A percentile compares a stretch with the other conserved stretches of the same genome.
These are phyloP conservation scores for Brachionus calyciflorus DNA, from an alignment of 1,140 invertebrate species.

Conservation along the genomic window DNA sequence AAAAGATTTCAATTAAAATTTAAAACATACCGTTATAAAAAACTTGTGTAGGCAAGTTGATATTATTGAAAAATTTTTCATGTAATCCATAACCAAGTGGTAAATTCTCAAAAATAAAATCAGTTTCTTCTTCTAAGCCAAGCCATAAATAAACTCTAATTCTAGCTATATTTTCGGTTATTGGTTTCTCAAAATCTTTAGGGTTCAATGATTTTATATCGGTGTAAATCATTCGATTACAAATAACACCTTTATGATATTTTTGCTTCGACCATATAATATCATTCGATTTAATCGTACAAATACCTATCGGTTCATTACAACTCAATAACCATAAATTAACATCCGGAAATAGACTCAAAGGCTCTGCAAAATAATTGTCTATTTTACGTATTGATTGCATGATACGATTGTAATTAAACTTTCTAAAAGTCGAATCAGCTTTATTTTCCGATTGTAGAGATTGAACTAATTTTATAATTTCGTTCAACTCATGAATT, in stretches of 20 bases:
- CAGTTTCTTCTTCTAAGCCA: constrained; percentile 11
- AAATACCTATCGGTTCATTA: constrained; percentile 17
- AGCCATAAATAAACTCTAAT: constrained; percentile 38
- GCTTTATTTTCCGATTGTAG: neutral
- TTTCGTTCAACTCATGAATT: constrained; percentile 5
- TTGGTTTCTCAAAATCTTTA: constrained; percentile 15
- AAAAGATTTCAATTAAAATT: neutral
- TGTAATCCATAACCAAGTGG: neutral
- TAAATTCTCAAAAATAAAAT: constrained; percentile 25
- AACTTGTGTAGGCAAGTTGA: constrained; percentile 13
- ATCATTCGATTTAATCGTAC: constrained; percentile 35
- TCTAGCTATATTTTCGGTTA: constrained; percentile 17
- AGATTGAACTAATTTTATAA: constrained; percentile 10
- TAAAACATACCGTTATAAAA: constrained; percentile 35
- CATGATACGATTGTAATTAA: neutral
- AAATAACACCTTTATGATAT: neutral
- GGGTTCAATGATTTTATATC: constrained; percentile 30
- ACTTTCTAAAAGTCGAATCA: constrained; percentile 6
- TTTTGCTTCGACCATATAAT: constrained; percentile 28
- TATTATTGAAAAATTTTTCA: constrained; percentile 20
- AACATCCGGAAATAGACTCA: constrained; percentile 33
- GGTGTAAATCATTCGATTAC: constrained; percentile 40
- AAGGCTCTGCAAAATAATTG: constrained; percentile 19
- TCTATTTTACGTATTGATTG: neutral
- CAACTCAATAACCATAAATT: constrained; percentile 24